A percentile compares a stretch with the other conserved stretches of the same genome.
phyloP scores from a whole-genome alignment of 2,888 invertebrate genomes.

The Trichacis sp. region DNA sequence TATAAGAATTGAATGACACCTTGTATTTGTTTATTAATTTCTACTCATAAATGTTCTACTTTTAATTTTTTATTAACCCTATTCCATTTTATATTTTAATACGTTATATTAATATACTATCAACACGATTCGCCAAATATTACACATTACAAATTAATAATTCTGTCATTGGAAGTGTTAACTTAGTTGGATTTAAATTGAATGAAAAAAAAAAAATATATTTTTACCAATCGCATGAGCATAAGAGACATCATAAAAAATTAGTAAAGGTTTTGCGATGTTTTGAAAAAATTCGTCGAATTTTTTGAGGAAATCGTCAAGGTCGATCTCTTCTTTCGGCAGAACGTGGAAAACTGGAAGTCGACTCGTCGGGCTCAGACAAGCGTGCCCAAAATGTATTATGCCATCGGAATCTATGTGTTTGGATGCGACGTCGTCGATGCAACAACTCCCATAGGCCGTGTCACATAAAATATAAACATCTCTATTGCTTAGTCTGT shows the following conservation, averaged over 20 bases:
- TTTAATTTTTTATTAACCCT: too few relatives aligned
- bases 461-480: conserved; percentile 90
- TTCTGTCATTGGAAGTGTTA: too few relatives aligned
- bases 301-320: conserved; percentile 64
- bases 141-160: too few relatives aligned
- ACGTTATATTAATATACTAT: neutral
- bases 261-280: conserved; percentile 67
- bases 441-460: conserved; percentile 92
- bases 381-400: conserved; percentile 92
- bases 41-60: too few relatives aligned
- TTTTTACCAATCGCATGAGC: conserved; percentile 73
- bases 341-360: conserved; percentile 84
- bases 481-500: conserved; percentile 72
- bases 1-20: too few relatives aligned
- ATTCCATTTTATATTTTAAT: neutral
- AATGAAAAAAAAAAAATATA: too few relatives aligned
- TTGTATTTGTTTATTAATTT: too few relatives aligned
- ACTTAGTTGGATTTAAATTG: too few relatives aligned
- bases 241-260: conserved; percentile 79
- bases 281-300: conserved; percentile 62
- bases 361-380: conserved; percentile 78
- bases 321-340: conserved; percentile 74
- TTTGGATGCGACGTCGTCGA: conserved; percentile 89
- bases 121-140: too few relatives aligned
- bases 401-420: conserved; percentile 88